Percentiles rank a stretch among this genome's conserved stretches.
phyloP scores from a whole-genome alignment of 2,888 invertebrate species.

The Troilus luridus region DNA sequence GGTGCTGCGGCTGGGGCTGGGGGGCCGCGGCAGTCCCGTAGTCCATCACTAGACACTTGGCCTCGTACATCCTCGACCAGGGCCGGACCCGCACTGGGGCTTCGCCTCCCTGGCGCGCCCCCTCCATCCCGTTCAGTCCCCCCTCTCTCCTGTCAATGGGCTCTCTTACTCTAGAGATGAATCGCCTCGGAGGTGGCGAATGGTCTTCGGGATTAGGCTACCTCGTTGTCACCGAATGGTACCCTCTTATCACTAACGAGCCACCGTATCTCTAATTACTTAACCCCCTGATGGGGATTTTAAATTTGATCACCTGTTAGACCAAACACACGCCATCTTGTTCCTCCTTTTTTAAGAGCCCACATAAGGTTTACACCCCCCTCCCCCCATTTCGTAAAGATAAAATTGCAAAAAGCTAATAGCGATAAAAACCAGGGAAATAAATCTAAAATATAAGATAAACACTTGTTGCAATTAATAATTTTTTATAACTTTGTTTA shows the following conservation, averaged over 20 bases:
- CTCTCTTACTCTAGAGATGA: background rate
- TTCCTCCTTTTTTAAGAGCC: background rate
- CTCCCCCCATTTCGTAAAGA: background rate
- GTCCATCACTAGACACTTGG: constrained; percentile 67
- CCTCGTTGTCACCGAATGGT: no score
- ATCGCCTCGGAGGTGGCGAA: background rate
- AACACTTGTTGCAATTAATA: background rate
- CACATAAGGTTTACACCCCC: background rate
- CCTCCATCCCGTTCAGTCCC: constrained; percentile 17
- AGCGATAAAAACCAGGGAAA: background rate
- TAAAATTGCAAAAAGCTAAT: background rate
- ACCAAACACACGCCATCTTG: background rate
- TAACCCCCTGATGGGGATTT: background rate
- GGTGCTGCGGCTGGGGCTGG: constrained; percentile 75
- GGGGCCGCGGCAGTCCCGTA: constrained; percentile 67
- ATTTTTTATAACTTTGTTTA: background rate
- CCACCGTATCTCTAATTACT: background rate
- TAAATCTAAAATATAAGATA: background rate
- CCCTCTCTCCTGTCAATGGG: constrained; percentile 22
- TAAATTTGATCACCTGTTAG: background rate
- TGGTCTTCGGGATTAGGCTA: background rate
- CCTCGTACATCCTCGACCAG: constrained; percentile 66
- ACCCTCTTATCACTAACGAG: no score
- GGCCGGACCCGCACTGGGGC: constrained; percentile 55
- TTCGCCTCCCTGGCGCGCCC: constrained; percentile 15